Evolutionary conservation across 2,888 invertebrate species (phyloP), one percentile per base, ranked within the genome.

Genomic region (Drepana falcataria): DNA sequence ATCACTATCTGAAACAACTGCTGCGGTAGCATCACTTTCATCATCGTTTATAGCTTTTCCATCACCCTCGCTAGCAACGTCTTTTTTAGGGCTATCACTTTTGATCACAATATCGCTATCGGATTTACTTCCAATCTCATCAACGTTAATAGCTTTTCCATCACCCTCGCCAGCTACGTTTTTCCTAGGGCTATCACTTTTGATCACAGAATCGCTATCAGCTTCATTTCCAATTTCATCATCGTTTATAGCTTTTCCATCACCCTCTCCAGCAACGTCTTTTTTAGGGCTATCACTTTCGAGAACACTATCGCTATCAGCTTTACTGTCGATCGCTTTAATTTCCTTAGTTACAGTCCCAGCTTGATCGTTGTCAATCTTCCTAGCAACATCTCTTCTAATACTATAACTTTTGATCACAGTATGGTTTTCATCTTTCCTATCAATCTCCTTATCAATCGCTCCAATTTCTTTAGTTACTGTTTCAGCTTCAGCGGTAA

Each of bases 141-240:
- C 3, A 2, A 6, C 40, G 7, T n/a, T n/a, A n/a, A n/a, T n/a
- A n/a, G n/a, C n/a, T n/a, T n/a, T n/a, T n/a, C 3, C 5, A 4
- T 40, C 7, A 40, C 4, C 7, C 5, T 2, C 5, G 7, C 3
- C 7, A 6, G 40, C 7, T 7, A 44, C 2, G 3, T 44, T 9
- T 9, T 44, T 9, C 9, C 2, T 9, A 2, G 4, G 4, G 7
- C 37, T 4, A 41, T 41, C 41, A 41, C 7, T 41, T 41, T 7
- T 7, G 7, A 2, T 7, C 3, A 41, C 7, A 7, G 5, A 6
- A 7, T 2, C 41, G 7, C 6, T 7, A 7, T 41, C 41, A 41
- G 4, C 37, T 4, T 37, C 37, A 37, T 37, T 37, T 2, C 4
- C n/a, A 2, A 33, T 55, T 84, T 82, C 61, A 58, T 77, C 61